Conservation (phyloP, 2,113 vertebrate species). For the Forbesichthys papilliferus region DNA sequence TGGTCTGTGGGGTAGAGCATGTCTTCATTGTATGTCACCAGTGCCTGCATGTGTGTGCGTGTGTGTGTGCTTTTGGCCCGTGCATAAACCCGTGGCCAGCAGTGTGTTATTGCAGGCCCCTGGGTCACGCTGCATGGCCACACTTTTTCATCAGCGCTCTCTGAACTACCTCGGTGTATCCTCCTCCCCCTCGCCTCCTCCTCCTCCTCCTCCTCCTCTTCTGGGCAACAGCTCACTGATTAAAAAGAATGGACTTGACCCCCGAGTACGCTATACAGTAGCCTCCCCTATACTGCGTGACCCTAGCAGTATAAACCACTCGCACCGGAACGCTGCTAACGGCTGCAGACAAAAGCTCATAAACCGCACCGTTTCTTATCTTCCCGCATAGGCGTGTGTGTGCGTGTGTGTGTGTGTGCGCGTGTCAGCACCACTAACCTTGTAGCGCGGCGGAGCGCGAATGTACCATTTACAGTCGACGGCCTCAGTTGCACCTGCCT, state of each 20-base stretch:
- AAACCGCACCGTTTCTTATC: slow-evolving; percentile 27
- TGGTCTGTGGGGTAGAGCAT: background rate
- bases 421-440: slow-evolving; percentile 81
- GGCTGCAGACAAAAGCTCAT: slow-evolving; percentile 51
- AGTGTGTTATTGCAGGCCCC: slow-evolving; percentile 38
- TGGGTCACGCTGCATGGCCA: slow-evolving; percentile 51
- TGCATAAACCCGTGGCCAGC: slow-evolving; percentile 35
- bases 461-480: slow-evolving; percentile 99
- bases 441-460: slow-evolving; percentile 92
- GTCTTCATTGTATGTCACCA: background rate
- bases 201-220: slow-evolving; percentile 33
- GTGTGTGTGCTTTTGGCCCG: background rate
- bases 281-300: slow-evolving; percentile 52
- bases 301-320: slow-evolving; percentile 35
- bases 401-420: slow-evolving; percentile 11
- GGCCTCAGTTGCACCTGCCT: slow-evolving; percentile 89
- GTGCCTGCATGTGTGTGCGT: background rate
- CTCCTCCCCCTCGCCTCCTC: slow-evolving; percentile 2
- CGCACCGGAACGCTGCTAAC: slow-evolving; percentile 43
- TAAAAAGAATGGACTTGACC: slow-evolving; percentile 56
- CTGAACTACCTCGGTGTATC: slow-evolving; percentile 12
- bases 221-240: slow-evolving; percentile 52
- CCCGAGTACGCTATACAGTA: slow-evolving; percentile 31
- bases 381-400: slow-evolving; percentile 10
- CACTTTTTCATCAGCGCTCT: background rate